phyloP scores from a whole-genome alignment of 2,113 vertebrate species.

The Chionomys nivalis region DNA sequence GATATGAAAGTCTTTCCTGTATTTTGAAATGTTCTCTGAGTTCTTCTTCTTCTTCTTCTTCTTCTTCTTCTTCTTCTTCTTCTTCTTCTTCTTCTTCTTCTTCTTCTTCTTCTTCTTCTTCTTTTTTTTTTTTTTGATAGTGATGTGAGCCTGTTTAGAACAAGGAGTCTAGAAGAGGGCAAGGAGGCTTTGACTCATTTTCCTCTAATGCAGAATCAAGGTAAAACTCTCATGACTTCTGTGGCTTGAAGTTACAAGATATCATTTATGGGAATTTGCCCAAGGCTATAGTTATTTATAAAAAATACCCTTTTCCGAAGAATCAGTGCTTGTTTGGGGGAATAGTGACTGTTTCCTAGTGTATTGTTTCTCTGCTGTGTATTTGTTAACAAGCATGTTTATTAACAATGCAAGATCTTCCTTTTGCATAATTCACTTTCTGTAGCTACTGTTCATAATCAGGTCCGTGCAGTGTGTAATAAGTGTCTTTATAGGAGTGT shows the following conservation, averaged over 20 bases:
- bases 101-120: too few species aligned
- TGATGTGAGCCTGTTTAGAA: background rate
- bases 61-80: too few species aligned
- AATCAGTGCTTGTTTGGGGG: slow-evolving; percentile 29
- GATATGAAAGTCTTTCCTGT: background rate
- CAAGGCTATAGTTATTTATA: slow-evolving; percentile 51
- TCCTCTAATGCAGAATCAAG: background rate
- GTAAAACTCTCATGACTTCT: background rate
- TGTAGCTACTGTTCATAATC: slow-evolving; percentile 59
- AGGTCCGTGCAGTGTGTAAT: slow-evolving; percentile 59
- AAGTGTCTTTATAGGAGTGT: slow-evolving; percentile 66
- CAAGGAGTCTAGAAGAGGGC: background rate
- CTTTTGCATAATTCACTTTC: slow-evolving; percentile 70
- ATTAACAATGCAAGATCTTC: slow-evolving; percentile 52
- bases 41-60: too few species aligned
- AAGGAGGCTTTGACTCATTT: background rate
- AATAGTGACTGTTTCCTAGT: slow-evolving; percentile 55
- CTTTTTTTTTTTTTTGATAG: background rate
- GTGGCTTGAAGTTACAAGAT: background rate
- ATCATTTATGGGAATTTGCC: slow-evolving; percentile 13
- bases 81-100: too few species aligned
- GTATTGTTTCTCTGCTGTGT: slow-evolving; percentile 45
- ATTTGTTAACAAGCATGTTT: slow-evolving; percentile 74
- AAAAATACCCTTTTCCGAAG: slow-evolving; percentile 56
- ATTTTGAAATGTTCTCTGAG: background rate